Conservation (phyloP, 92 coral and sea anemone genomes). For the Anthopleura xanthogrammica region DNA sequence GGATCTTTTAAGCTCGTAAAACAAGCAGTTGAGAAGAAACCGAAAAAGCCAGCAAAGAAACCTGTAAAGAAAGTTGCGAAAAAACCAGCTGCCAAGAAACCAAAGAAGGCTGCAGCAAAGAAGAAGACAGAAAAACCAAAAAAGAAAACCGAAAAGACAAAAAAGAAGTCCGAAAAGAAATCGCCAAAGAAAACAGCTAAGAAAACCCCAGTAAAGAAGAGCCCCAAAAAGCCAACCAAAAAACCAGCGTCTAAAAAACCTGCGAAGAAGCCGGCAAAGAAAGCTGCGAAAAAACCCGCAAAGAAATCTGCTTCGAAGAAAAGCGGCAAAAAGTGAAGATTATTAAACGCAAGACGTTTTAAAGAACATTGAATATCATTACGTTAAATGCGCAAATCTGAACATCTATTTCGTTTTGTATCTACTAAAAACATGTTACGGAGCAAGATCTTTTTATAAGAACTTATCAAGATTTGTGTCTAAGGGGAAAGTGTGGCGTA, state of each 20-base stretch:
- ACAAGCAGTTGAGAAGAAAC: constrained; percentile 22
- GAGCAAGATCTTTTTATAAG: not conserved
- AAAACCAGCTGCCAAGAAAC: constrained; percentile 39
- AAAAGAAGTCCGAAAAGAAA: constrained; percentile 28
- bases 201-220: constrained; percentile 33
- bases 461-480: not conserved
- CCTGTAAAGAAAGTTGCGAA: constrained; percentile 50
- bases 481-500: not conserved
- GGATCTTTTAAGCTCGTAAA: constrained; percentile 87
- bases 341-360: not conserved
- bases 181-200: constrained; percentile 17
- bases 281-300: constrained; percentile 45
- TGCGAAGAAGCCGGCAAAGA: constrained; percentile 38
- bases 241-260: constrained; percentile 46
- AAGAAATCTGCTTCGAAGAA: constrained; percentile 41
- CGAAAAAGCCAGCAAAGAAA: constrained; percentile 44
- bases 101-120: constrained; percentile 34
- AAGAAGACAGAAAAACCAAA: constrained; percentile 53
- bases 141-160: constrained; percentile 50
- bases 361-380: not conserved
- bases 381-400: not conserved
- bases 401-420: constrained; percentile 3
- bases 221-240: constrained; percentile 50
- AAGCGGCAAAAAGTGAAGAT: constrained; percentile 12
- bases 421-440: not conserved